Percentiles rank a stretch among this genome's conserved stretches.
phyloP scores from a whole-genome alignment of 1,140 invertebrate genomes.

The Calliopsis andreniformis region DNA sequence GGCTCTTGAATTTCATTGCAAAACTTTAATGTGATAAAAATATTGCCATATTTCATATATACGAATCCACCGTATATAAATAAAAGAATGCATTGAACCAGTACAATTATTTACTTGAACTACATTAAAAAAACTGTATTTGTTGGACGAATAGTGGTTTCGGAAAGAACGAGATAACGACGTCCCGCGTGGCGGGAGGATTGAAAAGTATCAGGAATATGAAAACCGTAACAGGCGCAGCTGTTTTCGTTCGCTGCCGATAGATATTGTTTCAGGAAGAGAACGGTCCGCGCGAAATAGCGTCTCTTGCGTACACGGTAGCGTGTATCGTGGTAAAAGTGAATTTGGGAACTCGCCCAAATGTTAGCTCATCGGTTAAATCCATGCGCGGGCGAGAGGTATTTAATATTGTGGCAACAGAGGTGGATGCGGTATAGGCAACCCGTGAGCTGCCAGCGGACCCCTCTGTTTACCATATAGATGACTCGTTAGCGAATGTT shows the following conservation, averaged over 20 bases:
- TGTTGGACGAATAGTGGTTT: not conserved
- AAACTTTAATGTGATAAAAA: too few species aligned
- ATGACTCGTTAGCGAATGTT: conserved; percentile 75
- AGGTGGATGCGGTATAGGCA: conserved; percentile 60
- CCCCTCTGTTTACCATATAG: conserved; percentile 75
- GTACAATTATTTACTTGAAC: too few species aligned
- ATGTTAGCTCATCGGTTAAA: conserved; percentile 70
- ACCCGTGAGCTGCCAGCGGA: conserved; percentile 54
- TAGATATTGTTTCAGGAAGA: conserved; percentile 31
- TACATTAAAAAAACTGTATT: too few species aligned
- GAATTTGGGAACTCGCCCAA: conserved; percentile 68
- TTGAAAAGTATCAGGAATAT: conserved; percentile 2
- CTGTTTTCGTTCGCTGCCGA: conserved; percentile 20
- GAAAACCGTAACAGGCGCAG: conserved; percentile 9
- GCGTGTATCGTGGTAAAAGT: conserved; percentile 62
- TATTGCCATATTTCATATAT: too few species aligned
- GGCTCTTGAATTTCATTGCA: too few species aligned
- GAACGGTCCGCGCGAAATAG: not conserved
- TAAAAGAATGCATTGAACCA: too few species aligned
- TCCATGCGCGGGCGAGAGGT: conserved; percentile 60
- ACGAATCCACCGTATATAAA: too few species aligned
- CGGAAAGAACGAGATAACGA: not conserved
- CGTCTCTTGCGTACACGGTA: conserved; percentile 45
- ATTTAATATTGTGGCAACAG: conserved; percentile 66
- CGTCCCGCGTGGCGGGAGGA: not conserved